Percentiles rank a stretch among this genome's conserved stretches.
Conservation (phyloP, 2,113 vertebrate genomes). For the Muntiacus reevesi region DNA sequence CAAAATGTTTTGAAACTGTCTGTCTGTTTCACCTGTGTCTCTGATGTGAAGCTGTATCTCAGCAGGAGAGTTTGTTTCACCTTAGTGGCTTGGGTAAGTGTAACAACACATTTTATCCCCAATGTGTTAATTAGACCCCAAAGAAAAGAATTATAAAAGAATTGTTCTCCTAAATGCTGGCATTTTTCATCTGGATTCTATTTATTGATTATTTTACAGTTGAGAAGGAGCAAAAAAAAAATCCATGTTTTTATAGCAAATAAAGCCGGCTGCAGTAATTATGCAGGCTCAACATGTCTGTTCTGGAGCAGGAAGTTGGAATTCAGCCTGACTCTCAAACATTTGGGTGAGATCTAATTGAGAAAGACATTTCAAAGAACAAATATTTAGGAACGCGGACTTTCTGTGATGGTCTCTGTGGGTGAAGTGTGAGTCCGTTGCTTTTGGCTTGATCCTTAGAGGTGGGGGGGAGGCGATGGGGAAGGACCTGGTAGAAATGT, state of each 20-base stretch:
- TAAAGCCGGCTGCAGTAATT: conserved; percentile 47
- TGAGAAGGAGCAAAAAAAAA: conserved; percentile 39
- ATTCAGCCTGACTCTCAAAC: conserved; percentile 64
- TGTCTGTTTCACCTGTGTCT: conserved; percentile 11
- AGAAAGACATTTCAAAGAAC: conserved; percentile 71
- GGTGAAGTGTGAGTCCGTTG: not conserved
- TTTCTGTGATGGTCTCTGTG: conserved; percentile 12
- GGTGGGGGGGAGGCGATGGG: not conserved
- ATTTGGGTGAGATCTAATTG: conserved; percentile 70
- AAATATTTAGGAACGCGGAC: conserved; percentile 57
- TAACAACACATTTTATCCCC: conserved; percentile 37
- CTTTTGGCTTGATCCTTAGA: not conserved
- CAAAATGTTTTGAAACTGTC: not conserved
- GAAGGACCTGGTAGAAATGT: not conserved
- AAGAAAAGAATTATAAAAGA: conserved; percentile 64
- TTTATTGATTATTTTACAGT: conserved; percentile 74
- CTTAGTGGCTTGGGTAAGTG: not conserved
- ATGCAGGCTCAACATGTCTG: conserved; percentile 65
- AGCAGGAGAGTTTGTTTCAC: not conserved
- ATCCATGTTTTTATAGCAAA: conserved; percentile 66
- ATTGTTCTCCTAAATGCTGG: conserved; percentile 67
- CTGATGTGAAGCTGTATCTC: not conserved
- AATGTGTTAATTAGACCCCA: conserved; percentile 58
- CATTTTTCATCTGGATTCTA: conserved; percentile 74
- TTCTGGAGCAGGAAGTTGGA: conserved; percentile 49